Evolutionary conservation across 2,113 vertebrate genomes (phyloP), one percentile per base, ranked within the genome.

Genomic region (Actenoides lindsayi): DNA sequence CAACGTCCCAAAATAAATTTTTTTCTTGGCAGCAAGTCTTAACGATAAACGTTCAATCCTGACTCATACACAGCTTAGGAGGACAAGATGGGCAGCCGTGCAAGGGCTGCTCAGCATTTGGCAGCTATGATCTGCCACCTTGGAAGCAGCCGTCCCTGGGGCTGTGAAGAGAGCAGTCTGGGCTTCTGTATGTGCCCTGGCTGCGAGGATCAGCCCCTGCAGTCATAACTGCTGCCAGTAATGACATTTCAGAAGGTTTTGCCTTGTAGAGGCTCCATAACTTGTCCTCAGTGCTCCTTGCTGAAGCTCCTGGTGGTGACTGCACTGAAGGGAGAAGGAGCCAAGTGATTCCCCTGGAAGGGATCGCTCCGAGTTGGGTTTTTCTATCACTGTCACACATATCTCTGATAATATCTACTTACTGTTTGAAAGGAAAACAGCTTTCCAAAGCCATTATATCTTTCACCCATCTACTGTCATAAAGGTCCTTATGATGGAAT

Each of bases 401-500:
- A 44, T 51, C 93, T 95, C 93, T 94, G 95, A 85, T 95, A 96
- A 96, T 97, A 95, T 96, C 96, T 97, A 94, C 93, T 97, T 93
- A 95, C 81, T 82, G 79, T 81, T 85, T 93, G 94, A 97, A 97
- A 97, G 86, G 96, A 96, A 97, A 98, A 96, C 89, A 94, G 91
- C 77, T 98, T 96, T 96, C 93, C 93, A 82, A 88, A 93, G 89
- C 84, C 89, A 82, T 97, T 94, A 81, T 90, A 79, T 70, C 65
- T 94, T 94, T 91, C 59, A 78, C 89, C 50, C 6, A 2, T 89
- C 97, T 88, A 79, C 92, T 97, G 93, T 97, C 97, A 96, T 89
- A 96, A 96, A 97, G 84, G 93, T 95, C 93, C 95, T 95, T 90
- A 75, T 95, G 97, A 96, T 95, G 91, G 93, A 98, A 95, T 76